Percentiles rank a stretch among this genome's conserved stretches.
phyloP scores from a whole-genome alignment of 2,888 invertebrate genomes.

The Chalcosyrphus nemorum region DNA sequence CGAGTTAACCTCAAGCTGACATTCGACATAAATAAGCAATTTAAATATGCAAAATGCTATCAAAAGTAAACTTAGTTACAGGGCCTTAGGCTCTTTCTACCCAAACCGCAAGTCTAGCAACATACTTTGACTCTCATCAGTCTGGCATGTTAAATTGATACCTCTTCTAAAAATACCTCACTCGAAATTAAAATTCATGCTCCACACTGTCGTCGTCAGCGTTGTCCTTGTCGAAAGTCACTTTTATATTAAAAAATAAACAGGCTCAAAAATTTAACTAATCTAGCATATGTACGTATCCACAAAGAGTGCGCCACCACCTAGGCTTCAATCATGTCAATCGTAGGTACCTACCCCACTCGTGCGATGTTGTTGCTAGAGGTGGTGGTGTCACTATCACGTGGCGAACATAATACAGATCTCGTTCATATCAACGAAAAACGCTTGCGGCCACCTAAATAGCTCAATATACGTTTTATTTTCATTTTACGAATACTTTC shows the following conservation, averaged over 20 bases:
- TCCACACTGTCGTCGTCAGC: neutral
- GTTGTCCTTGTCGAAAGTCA: neutral
- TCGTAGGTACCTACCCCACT: neutral
- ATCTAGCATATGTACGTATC: slow-evolving; percentile 14
- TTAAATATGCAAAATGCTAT: too few species aligned
- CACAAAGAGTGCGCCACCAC: neutral
- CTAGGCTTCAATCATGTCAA: slow-evolving; percentile 3
- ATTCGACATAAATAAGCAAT: too few species aligned
- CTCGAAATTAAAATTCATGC: neutral
- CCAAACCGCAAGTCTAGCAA: neutral
- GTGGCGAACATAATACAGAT: slow-evolving; percentile 12
- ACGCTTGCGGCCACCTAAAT: slow-evolving; percentile 51
- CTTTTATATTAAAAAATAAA: neutral
- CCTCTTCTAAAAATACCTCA: neutral
- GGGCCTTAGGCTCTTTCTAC: too few species aligned
- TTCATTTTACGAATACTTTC: slow-evolving; percentile 37
- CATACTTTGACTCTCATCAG: neutral
- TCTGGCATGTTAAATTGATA: neutral
- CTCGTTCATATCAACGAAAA: slow-evolving; percentile 24
- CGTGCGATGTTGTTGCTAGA: neutral
- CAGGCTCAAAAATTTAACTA: slow-evolving; percentile 11
- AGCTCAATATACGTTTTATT: slow-evolving; percentile 60
- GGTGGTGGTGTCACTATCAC: slow-evolving; percentile 10
- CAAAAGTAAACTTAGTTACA: too few species aligned
- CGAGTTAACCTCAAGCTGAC: too few species aligned